Percentiles rank a stretch among this genome's conserved stretches.
Conservation (phyloP, 2,797 vertebrate genomes). For the Malurus leucopterus region DNA sequence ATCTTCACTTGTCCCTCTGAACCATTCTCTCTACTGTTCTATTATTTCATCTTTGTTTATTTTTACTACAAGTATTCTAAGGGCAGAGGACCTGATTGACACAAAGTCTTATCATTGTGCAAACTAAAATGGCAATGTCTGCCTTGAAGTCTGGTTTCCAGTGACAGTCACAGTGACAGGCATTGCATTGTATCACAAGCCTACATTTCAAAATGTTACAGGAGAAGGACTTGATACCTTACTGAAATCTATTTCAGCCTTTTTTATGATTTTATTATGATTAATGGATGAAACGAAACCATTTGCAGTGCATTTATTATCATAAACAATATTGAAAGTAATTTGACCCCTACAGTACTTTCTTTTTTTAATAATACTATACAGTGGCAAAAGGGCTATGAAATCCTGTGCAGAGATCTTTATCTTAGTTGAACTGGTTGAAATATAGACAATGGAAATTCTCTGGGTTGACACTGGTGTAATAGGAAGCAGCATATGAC, state of each 20-base stretch:
- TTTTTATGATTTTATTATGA: neutral
- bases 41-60: neutral
- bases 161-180: neutral
- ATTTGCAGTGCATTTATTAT: conserved; percentile 3
- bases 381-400: neutral
- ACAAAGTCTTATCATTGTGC: neutral
- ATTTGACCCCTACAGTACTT: neutral
- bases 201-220: neutral
- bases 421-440: conserved; percentile 40
- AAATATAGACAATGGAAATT: conserved; percentile 38
- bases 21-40: neutral
- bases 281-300: neutral
- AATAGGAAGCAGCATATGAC: conserved; percentile 34
- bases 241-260: neutral
- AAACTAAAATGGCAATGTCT: neutral
- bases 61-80: neutral
- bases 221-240: neutral
- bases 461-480: neutral
- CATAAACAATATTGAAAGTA: conserved; percentile 11
- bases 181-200: neutral
- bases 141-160: neutral
- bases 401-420: conserved; percentile 14
- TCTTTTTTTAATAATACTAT: neutral
- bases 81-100: neutral
- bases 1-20: neutral